Evolutionary conservation across 2,113 vertebrate species (phyloP).

Genomic region (Progne subis): DNA sequence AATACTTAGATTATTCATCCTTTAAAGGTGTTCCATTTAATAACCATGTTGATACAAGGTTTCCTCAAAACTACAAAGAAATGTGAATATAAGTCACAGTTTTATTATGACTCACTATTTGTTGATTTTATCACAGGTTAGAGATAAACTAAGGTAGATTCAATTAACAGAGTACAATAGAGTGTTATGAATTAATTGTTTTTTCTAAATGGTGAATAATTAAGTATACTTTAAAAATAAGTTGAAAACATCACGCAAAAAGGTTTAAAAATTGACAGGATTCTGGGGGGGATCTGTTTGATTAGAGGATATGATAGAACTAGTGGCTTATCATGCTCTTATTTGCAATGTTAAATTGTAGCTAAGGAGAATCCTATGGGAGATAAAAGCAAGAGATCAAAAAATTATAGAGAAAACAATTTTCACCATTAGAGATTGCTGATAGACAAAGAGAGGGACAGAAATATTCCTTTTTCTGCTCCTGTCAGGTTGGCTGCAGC

Average conservation of each 20-base stretch:
- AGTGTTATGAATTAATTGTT: background rate
- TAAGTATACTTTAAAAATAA: background rate
- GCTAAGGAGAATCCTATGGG: background rate
- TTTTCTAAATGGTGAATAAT: background rate
- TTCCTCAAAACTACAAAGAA: background rate
- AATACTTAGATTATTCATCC: background rate
- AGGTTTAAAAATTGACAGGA: background rate
- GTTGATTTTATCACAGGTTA: background rate
- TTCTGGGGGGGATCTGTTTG: background rate
- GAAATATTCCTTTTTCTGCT: background rate
- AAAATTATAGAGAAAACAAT: background rate
- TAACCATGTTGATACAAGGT: background rate
- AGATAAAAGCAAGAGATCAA: background rate
- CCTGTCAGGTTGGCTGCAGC: background rate
- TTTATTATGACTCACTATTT: background rate
- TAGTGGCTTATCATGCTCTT: background rate
- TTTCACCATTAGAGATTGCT: background rate
- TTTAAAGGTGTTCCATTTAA: background rate
- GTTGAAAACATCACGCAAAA: background rate
- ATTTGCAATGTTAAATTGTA: slow-evolving; percentile 2
- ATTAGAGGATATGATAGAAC: background rate
- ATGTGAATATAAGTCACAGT: background rate
- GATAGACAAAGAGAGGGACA: background rate
- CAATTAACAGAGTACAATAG: background rate
- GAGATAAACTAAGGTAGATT: background rate